Percentiles rank a stretch among this genome's conserved stretches.
Evolutionary conservation across 2,113 vertebrate species (phyloP).

Genomic region (Alouatta palliata): DNA sequence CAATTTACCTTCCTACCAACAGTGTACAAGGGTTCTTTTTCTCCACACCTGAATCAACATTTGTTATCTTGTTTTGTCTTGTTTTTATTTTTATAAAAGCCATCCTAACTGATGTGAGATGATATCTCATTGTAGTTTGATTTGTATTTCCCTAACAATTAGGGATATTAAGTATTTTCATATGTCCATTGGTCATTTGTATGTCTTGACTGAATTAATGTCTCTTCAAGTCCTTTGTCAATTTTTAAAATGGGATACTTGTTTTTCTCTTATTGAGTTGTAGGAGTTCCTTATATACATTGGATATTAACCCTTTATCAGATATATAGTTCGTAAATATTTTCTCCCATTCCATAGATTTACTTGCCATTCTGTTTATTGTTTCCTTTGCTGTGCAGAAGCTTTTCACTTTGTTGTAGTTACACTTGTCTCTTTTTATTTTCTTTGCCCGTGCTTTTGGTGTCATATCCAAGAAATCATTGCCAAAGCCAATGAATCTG

Average conservation of each 20-base stretch:
- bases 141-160: background rate
- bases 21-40: background rate
- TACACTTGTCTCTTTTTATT: background rate
- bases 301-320: background rate
- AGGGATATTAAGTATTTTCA: background rate
- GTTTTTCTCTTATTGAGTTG: background rate
- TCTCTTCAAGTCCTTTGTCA: background rate
- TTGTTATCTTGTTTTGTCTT: background rate
- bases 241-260: background rate
- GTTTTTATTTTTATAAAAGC: background rate
- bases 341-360: background rate
- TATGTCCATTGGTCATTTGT: background rate
- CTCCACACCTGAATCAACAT: background rate
- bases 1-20: background rate
- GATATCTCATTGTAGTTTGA: background rate
- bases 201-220: background rate
- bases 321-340: background rate
- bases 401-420: background rate
- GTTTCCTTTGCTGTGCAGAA: background rate
- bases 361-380: background rate
- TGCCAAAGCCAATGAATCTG: background rate
- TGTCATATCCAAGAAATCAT: background rate
- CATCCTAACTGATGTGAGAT: background rate
- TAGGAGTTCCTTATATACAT: background rate
- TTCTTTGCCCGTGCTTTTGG: background rate